Percentiles rank a stretch among this genome's conserved stretches.
Evolutionary conservation across 2,797 vertebrate species (phyloP).

Genomic region (Lacerta agilis): DNA sequence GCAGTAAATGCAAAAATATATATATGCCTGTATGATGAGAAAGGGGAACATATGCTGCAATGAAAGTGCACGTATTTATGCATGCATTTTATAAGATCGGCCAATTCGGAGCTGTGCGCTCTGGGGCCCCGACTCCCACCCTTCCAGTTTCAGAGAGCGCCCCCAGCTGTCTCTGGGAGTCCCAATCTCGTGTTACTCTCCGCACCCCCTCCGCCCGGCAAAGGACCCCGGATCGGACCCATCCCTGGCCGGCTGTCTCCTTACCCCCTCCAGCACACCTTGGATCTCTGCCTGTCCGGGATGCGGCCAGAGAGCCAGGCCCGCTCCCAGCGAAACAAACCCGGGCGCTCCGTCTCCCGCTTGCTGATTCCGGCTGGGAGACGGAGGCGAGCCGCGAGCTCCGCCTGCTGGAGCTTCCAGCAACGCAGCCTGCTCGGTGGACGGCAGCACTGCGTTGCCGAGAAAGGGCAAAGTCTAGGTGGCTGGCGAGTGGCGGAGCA

Average conservation of each 20-base stretch:
- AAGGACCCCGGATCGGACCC: background rate
- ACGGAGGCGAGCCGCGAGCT: background rate
- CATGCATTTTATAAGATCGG: background rate
- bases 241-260: background rate
- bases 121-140: background rate
- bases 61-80: background rate
- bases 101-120: background rate
- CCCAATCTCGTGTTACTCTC: background rate
- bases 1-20: background rate
- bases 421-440: background rate
- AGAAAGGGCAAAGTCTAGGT: background rate
- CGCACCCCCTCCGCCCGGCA: background rate
- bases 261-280: background rate
- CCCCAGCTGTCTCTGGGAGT: too few species aligned
- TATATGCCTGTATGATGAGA: background rate
- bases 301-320: background rate
- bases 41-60: background rate
- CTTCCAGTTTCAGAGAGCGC: background rate
- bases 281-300: background rate
- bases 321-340: too few species aligned
- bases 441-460: background rate
- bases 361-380: background rate
- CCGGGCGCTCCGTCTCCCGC: background rate
- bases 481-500: background rate
- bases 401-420: slow-evolving; percentile 20